Percentiles rank a stretch among this genome's conserved stretches.
phyloP scores from a whole-genome alignment of 2,113 vertebrate genomes.

The Myiopsitta monachus region DNA sequence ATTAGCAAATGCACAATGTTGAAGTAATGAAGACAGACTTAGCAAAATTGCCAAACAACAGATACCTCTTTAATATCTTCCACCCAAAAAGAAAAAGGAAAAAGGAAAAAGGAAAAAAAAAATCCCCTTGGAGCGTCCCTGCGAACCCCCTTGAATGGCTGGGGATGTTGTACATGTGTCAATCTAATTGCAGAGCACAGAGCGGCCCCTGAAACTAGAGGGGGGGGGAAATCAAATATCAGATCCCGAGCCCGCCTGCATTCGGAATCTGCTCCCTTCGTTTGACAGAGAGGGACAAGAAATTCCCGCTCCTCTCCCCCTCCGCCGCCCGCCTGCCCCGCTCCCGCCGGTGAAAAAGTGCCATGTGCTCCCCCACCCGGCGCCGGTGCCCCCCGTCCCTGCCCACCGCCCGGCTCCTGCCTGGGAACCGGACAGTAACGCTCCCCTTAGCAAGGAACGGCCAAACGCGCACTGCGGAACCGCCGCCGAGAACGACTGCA shows the following conservation, averaged over 20 bases:
- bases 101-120: background rate
- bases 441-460: background rate
- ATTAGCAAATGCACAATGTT: constrained; percentile 95
- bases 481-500: background rate
- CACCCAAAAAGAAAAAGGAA: constrained; percentile 40
- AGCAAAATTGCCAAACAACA: constrained; percentile 86
- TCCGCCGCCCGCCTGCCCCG: background rate
- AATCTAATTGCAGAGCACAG: constrained; percentile 59
- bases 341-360: constrained; percentile 16
- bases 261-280: background rate
- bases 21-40: constrained; percentile 91
- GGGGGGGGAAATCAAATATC: background rate
- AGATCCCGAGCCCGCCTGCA: background rate
- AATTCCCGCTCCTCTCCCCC: background rate
- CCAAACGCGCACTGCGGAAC: background rate
- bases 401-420: background rate
- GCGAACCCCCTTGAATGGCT: constrained; percentile 38
- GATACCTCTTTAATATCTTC: constrained; percentile 82
- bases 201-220: constrained; percentile 13
- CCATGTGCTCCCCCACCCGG: background rate
- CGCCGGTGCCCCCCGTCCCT: background rate
- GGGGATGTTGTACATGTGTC: constrained; percentile 36
- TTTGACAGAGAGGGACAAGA: background rate
- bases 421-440: background rate
- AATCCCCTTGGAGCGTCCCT: constrained; percentile 60